These are phyloP conservation scores for Cynopterus sphinx DNA, from an alignment of 2,797 vertebrate species.

Conservation along the genomic window DNA sequence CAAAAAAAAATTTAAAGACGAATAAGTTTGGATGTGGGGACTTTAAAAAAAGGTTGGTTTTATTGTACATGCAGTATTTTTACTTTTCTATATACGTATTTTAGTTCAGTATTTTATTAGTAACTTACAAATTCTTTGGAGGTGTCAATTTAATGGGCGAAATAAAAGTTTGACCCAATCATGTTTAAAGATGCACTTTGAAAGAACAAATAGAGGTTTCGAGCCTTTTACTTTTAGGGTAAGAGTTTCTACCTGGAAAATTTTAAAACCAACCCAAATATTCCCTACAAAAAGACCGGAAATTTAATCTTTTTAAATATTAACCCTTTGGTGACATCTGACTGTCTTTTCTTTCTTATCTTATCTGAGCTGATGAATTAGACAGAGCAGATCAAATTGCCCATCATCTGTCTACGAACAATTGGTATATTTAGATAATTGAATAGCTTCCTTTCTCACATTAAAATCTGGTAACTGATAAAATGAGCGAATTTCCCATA, in stretches of 20 bases:
- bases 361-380: constrained; percentile 90
- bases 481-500: constrained; percentile 81
- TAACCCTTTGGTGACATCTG: constrained; percentile 86
- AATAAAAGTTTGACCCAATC: constrained; percentile 49
- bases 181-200: constrained; percentile 38
- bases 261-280: constrained; percentile 70
- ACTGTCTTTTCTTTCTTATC: constrained; percentile 87
- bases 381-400: constrained; percentile 90
- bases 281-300: constrained; percentile 78
- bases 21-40: not conserved
- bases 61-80: not conserved
- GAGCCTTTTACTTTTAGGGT: constrained; percentile 5
- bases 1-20: not conserved
- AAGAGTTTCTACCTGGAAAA: not conserved
- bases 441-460: constrained; percentile 88
- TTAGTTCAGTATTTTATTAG: not conserved
- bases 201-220: not conserved
- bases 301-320: constrained; percentile 88
- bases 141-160: not conserved
- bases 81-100: not conserved
- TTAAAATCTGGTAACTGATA: constrained; percentile 88
- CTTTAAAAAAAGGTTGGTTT: not conserved
- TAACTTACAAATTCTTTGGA: constrained; percentile 17
- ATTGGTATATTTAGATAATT: constrained; percentile 91
- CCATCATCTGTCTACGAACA: constrained; percentile 89